A percentile compares a stretch with the other conserved stretches of the same genome.
These are phyloP conservation scores for Agonopterix alstromeriana DNA, from an alignment of 2,888 invertebrate species.

Conservation along the genomic window DNA sequence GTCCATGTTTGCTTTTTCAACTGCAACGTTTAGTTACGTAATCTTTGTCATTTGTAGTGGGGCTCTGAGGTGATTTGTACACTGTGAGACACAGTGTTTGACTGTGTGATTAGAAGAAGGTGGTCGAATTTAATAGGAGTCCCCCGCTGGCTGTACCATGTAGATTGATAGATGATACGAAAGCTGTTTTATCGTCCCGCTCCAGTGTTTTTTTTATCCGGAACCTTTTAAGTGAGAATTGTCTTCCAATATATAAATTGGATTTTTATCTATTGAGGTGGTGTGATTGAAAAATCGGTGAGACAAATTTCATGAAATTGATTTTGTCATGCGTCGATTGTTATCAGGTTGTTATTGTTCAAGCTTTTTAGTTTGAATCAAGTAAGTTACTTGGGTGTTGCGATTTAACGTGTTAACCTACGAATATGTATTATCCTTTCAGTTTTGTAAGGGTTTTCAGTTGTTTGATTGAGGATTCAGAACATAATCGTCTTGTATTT, in stretches of 20 bases:
- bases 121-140: slow-evolving; percentile 50
- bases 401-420: too few species aligned
- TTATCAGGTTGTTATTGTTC: not conserved
- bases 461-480: too few species aligned
- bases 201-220: slow-evolving; percentile 35
- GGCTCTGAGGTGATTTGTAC: not conserved
- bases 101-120: slow-evolving; percentile 16
- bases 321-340: slow-evolving; percentile 7
- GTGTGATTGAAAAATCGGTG: slow-evolving; percentile 30
- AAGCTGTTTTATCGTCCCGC: slow-evolving; percentile 35
- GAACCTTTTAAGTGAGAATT: slow-evolving; percentile 61
- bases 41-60: not conserved
- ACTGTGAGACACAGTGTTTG: slow-evolving; percentile 16
- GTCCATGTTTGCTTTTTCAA: slow-evolving; percentile 26
- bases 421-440: too few species aligned
- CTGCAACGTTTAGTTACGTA: slow-evolving; percentile 5
- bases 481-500: too few species aligned
- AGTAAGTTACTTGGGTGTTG: too few species aligned
- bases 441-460: too few species aligned
- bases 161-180: slow-evolving; percentile 69
- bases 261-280: slow-evolving; percentile 48
- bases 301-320: slow-evolving; percentile 17
- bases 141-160: slow-evolving; percentile 55
- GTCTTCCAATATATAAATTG: slow-evolving; percentile 55
- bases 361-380: not conserved